Conservation (phyloP, 2,888 invertebrate species). For the Atrina japonica region DNA sequence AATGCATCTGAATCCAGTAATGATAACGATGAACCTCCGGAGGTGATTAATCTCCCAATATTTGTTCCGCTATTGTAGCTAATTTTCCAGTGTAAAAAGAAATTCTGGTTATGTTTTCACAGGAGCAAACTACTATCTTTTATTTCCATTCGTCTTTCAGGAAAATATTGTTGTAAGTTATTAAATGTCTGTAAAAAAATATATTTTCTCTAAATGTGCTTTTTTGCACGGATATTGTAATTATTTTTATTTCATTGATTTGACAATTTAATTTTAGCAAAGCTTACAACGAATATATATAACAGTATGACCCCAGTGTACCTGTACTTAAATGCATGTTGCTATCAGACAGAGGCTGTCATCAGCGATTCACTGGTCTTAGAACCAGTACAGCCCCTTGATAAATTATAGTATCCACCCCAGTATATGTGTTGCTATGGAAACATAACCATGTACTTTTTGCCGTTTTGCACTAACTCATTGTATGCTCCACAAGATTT, state of each 20-base stretch:
- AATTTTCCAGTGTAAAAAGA: neutral
- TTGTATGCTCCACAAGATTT: too few relatives aligned
- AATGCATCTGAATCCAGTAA: constrained; percentile 36
- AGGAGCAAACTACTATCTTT: neutral
- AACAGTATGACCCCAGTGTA: too few relatives aligned
- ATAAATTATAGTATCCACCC: too few relatives aligned
- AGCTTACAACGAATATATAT: neutral
- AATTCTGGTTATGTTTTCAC: constrained; percentile 5
- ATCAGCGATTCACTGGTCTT: too few relatives aligned
- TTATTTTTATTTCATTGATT: neutral
- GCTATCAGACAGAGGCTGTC: too few relatives aligned
- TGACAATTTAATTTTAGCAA: neutral
- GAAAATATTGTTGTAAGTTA: neutral
- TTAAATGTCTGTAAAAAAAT: neutral
- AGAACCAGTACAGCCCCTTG: too few relatives aligned
- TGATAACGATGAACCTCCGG: constrained; percentile 35
- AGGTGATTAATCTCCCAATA: constrained; percentile 8
- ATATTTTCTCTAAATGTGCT: neutral
- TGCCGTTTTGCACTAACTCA: too few relatives aligned
- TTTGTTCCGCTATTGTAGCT: neutral
- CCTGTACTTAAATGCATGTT: too few relatives aligned
- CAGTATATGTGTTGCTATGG: too few relatives aligned
- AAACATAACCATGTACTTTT: too few relatives aligned
- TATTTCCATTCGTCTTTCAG: neutral
- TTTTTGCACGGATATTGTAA: neutral